Conservation (phyloP, 2,113 vertebrate species). For the Collichthys lucidus region DNA sequence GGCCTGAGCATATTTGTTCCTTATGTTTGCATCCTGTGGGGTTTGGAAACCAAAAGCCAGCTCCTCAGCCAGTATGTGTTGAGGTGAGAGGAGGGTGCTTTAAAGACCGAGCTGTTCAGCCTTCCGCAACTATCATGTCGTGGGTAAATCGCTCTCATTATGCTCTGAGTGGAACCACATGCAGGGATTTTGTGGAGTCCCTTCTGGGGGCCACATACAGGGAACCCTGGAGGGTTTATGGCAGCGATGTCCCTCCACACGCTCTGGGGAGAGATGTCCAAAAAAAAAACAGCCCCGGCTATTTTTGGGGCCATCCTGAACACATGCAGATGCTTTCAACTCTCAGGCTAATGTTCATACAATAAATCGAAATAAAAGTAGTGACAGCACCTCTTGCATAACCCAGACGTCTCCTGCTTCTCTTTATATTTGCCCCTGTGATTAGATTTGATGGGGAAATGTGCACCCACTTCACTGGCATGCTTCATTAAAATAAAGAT, state of each 20-base stretch:
- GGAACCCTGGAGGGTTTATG: slow-evolving; percentile 28
- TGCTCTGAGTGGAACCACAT: slow-evolving; percentile 81
- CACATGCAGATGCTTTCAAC: slow-evolving; percentile 54
- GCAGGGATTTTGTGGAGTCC: slow-evolving; percentile 49
- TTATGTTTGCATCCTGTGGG: slow-evolving; percentile 51
- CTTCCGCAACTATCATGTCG: slow-evolving; percentile 68
- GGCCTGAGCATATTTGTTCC: slow-evolving; percentile 35
- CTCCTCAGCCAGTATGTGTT: slow-evolving; percentile 44
- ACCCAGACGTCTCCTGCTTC: not conserved
- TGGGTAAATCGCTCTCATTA: slow-evolving; percentile 76
- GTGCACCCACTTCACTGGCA: not conserved
- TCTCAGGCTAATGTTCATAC: slow-evolving; percentile 25
- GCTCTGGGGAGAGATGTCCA: slow-evolving; percentile 35
- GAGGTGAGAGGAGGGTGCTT: slow-evolving; percentile 54
- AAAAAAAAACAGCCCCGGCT: slow-evolving; percentile 29
- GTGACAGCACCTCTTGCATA: not conserved
- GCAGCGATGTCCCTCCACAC: slow-evolving; percentile 20
- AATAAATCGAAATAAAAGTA: not conserved
- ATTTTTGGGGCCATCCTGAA: slow-evolving; percentile 33
- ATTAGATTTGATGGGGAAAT: not conserved
- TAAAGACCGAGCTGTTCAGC: slow-evolving; percentile 25
- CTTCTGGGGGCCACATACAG: slow-evolving; percentile 32
- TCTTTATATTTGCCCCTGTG: not conserved
- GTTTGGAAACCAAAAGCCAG: slow-evolving; percentile 35
- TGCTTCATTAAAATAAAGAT: not conserved